Evolutionary conservation across 1,140 invertebrate species (phyloP).

Genomic region (Drosophila elegans): DNA sequence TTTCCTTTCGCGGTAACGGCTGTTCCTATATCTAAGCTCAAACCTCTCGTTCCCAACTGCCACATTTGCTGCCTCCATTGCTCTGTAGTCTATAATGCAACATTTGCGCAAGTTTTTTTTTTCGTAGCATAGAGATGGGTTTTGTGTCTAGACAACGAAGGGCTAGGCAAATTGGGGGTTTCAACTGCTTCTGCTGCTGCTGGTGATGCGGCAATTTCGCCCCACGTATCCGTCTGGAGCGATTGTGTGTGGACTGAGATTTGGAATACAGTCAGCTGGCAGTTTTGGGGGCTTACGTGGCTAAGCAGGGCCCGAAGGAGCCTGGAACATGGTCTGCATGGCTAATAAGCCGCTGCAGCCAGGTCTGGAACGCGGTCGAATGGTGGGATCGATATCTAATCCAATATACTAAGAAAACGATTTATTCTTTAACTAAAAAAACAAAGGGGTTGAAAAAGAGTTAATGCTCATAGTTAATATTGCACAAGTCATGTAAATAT

Average conservation of each 20-base stretch:
- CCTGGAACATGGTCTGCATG: slow-evolving; percentile 74
- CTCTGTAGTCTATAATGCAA: slow-evolving; percentile 42
- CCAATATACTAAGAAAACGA: neutral
- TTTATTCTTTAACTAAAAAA: neutral
- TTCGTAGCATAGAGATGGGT: slow-evolving; percentile 35
- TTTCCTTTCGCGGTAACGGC: slow-evolving; percentile 32
- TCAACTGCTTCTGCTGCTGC: neutral
- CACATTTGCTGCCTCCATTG: slow-evolving; percentile 14
- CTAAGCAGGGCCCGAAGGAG: slow-evolving; percentile 46
- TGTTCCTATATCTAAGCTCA: slow-evolving; percentile 33
- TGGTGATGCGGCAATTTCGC: slow-evolving; percentile 42
- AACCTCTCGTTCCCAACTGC: slow-evolving; percentile 10
- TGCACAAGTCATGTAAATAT: no score
- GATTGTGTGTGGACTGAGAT: slow-evolving; percentile 48
- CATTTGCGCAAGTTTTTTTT: slow-evolving; percentile 42
- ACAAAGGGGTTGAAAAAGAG: neutral
- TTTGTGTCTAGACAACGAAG: slow-evolving; percentile 40
- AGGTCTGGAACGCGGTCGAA: neutral
- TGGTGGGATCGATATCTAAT: neutral
- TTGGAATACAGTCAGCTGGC: slow-evolving; percentile 52
- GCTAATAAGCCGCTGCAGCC: slow-evolving; percentile 52
- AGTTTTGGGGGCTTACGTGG: slow-evolving; percentile 28
- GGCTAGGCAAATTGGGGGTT: slow-evolving; percentile 4
- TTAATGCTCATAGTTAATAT: no score
- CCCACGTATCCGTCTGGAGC: slow-evolving; percentile 42